Evolutionary conservation across 2,888 invertebrate genomes (phyloP).

Genomic region (Herminia tarsipennalis): DNA sequence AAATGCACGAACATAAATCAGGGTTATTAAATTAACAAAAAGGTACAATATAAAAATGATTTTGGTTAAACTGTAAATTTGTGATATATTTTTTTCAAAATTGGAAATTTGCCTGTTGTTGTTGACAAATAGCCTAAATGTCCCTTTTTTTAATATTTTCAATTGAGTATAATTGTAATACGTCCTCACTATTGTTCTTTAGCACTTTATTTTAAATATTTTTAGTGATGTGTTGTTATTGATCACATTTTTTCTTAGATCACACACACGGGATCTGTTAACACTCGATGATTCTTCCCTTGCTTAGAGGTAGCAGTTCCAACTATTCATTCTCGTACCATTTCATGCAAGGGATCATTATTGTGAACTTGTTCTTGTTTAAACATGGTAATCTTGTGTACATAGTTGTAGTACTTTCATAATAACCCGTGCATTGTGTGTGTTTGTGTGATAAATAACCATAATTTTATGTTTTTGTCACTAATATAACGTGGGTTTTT

Average conservation of each 20-base stretch:
- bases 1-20: conserved; percentile 57
- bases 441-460: conserved; percentile 54
- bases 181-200: conserved; percentile 8
- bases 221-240: conserved; percentile 50
- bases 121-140: background rate
- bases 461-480: conserved; percentile 55
- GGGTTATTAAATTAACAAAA: conserved; percentile 36
- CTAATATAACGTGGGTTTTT: conserved; percentile 56
- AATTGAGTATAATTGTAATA: conserved; percentile 2
- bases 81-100: conserved; percentile 1
- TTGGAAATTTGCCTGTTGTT: background rate
- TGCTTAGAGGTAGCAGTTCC: conserved; percentile 46
- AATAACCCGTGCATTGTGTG: conserved; percentile 40
- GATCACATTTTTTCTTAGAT: conserved; percentile 38
- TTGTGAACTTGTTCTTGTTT: conserved; percentile 5
- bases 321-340: conserved; percentile 45
- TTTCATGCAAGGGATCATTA: conserved; percentile 63
- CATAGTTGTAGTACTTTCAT: conserved; percentile 33
- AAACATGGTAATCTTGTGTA: conserved; percentile 25
- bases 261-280: conserved; percentile 39
- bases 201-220: conserved; percentile 13
- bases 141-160: background rate
- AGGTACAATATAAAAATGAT: conserved; percentile 22
- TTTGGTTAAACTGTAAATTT: background rate
- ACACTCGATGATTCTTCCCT: conserved; percentile 25